Base-by-base conservation (phyloP, 2,888 invertebrate species). In the Urechis unicinctus region DNA sequence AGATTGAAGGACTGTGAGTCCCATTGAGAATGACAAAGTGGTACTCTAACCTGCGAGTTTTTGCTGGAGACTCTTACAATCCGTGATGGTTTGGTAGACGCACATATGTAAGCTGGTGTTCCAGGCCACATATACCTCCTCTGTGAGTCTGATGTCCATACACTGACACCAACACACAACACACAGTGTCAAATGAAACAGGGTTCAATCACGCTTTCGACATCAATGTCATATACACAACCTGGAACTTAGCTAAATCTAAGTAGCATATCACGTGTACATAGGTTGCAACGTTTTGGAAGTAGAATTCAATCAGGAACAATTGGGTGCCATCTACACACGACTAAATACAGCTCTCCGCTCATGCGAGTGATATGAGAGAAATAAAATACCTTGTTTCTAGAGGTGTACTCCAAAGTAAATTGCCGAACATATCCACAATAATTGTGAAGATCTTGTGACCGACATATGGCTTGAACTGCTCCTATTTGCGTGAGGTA, bases 81-180 rank as follows among this genome's bases (percentile, higher is more conserved):
- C 36, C 9, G 36, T 13, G 36, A 17, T 13, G 36, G 36, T 36
- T 36, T 9, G 17, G 31, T 68, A 64, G 1, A 74, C 59, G 60
- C 71, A 72, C 69, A 72, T 67, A 61, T 74, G 74, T 54, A 68
- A 62, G 36, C 67, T 59, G n/a, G 70, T 68, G 29, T 62, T 66
- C 74, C 74, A 74, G 29, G 63, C 59, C 42, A 70, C 56, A 4
- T 57, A 63, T 49, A 72, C 50, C 53, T 67, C 65, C 46, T 71
- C 70, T 21, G 62, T 45, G 6, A 74, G 50, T 48, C 67, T 66
- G 2, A 72, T 60, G n/a, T 64, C 64, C 28, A 67, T 29, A 48
- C 67, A 67, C 67, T 70, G 57, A 36, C 9, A 36, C 9, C 36
- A 36, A 17, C 36, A 36, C 9, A 36, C 9, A 36, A 36, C 9